Evolutionary conservation across 2,888 invertebrate genomes (phyloP).

Genomic region (Nomada ferruginata): DNA sequence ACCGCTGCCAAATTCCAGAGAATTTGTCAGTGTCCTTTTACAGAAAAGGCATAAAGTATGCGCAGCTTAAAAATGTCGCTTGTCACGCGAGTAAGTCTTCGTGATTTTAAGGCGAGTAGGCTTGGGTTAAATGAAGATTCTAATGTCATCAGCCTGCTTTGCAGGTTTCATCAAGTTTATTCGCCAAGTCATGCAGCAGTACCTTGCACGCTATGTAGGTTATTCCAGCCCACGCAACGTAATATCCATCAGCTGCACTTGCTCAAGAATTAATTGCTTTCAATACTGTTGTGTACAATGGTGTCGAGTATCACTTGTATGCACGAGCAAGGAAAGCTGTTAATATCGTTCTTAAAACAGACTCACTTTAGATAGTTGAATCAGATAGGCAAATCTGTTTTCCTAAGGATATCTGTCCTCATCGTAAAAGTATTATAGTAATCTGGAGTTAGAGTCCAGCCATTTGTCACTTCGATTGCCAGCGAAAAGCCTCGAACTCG

Average conservation of each 20-base stretch:
- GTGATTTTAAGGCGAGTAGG: neutral
- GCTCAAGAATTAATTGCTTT: conserved; percentile 29
- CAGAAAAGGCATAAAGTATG: neutral
- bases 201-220: conserved; percentile 22
- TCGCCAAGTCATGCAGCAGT: conserved; percentile 20
- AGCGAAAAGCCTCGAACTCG: conserved; percentile 17
- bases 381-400: too few species aligned
- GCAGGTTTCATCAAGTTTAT: conserved; percentile 22
- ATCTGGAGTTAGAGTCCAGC: neutral
- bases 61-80: too few species aligned
- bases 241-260: conserved; percentile 24
- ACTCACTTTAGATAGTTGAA: neutral
- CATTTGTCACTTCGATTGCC: conserved; percentile 54
- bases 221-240: conserved; percentile 21
- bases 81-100: too few species aligned
- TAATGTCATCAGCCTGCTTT: conserved; percentile 16
- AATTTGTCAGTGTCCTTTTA: neutral
- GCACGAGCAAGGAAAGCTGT: neutral
- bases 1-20: neutral
- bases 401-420: too few species aligned
- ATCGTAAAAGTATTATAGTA: neutral
- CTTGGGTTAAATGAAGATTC: neutral
- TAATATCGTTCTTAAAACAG: neutral
- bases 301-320: conserved; percentile 13
- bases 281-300: conserved; percentile 19